phyloP scores from a whole-genome alignment of 2,113 vertebrate species.

The Halcyon malimbica region DNA sequence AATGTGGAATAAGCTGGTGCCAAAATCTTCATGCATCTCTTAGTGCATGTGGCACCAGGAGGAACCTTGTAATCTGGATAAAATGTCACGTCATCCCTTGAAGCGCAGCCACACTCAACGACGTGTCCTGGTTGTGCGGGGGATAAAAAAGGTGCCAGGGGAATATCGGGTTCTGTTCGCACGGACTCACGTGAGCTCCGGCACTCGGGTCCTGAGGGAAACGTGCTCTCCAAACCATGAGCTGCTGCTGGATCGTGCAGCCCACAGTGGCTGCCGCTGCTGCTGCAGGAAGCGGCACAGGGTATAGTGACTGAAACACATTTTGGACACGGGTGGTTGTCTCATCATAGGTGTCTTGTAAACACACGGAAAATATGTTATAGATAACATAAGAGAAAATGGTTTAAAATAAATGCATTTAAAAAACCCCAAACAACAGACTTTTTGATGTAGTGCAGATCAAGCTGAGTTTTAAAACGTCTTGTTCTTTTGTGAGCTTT shows the following conservation, averaged over 20 bases:
- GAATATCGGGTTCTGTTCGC: not conserved
- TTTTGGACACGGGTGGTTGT: not conserved
- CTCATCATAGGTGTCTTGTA: not conserved
- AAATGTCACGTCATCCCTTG: not conserved
- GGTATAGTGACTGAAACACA: not conserved
- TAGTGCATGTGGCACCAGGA: not conserved
- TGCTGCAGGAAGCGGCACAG: not conserved
- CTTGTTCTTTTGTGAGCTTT: not conserved
- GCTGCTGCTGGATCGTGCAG: not conserved
- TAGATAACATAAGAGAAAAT: not conserved
- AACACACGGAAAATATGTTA: not conserved
- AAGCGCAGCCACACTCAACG: not conserved
- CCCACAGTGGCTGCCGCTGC: not conserved
- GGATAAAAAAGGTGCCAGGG: not conserved
- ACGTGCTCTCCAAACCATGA: not conserved
- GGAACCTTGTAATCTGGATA: not conserved
- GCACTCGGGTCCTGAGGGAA: not conserved
- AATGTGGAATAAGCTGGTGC: not conserved
- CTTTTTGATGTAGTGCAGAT: not conserved
- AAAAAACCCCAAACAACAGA: not conserved
- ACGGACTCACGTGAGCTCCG: not conserved
- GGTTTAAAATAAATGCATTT: not conserved
- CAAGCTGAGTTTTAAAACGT: not conserved
- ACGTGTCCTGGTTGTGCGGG: not conserved
- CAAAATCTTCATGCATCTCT: not conserved